Conservation (phyloP, 2,113 vertebrate genomes). For the Narcine bancroftii region DNA sequence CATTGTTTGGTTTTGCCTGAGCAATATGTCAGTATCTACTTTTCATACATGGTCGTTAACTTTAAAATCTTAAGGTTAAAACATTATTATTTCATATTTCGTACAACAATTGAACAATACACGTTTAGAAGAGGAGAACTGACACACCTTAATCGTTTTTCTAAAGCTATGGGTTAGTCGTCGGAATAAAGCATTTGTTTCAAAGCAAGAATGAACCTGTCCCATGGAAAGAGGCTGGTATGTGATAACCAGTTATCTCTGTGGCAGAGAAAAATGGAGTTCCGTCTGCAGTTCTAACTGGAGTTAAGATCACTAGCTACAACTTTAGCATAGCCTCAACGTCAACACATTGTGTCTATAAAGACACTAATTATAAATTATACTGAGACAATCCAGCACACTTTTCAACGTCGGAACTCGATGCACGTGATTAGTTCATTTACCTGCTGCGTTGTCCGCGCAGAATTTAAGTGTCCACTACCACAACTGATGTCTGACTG, state of each 20-base stretch:
- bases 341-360: background rate
- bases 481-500: background rate
- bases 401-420: background rate
- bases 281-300: background rate
- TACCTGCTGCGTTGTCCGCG: background rate
- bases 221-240: background rate
- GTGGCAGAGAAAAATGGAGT: background rate
- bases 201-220: background rate
- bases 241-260: slow-evolving; percentile 13
- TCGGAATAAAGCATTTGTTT: background rate
- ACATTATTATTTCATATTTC: background rate
- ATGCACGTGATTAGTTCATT: background rate
- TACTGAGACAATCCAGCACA: background rate
- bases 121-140: background rate
- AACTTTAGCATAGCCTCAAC: background rate
- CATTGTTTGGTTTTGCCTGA: slow-evolving; percentile 13
- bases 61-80: background rate
- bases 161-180: background rate
- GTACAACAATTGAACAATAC: background rate
- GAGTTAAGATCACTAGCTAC: background rate
- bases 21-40: background rate
- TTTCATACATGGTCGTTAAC: background rate
- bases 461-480: no score
- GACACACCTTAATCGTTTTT: background rate
- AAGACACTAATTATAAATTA: background rate